These are phyloP conservation scores for Azorinus chamasolen DNA, from an alignment of 2,888 invertebrate genomes.

Conservation along the genomic window DNA sequence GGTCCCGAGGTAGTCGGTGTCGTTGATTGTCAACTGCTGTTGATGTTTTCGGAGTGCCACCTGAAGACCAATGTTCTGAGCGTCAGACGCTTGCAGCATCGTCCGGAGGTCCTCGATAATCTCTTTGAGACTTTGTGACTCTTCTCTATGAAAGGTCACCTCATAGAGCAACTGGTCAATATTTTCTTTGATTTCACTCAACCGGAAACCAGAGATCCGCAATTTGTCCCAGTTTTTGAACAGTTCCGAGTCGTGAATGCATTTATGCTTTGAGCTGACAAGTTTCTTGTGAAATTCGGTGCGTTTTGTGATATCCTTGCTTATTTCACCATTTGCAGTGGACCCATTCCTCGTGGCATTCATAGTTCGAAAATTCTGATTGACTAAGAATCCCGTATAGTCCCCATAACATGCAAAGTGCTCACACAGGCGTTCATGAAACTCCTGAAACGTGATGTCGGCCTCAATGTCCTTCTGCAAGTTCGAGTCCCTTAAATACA, in stretches of 20 bases:
- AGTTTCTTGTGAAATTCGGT: constrained; percentile 58
- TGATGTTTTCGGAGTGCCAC: constrained; percentile 60
- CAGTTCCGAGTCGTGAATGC: constrained; percentile 57
- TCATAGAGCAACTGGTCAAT: constrained; percentile 63
- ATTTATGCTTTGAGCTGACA: constrained; percentile 51
- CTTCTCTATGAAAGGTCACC: constrained; percentile 61
- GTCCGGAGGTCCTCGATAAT: constrained; percentile 61
- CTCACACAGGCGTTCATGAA: constrained; percentile 59
- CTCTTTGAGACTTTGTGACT: constrained; percentile 58
- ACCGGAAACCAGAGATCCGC: constrained; percentile 57
- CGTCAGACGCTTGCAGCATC: constrained; percentile 61
- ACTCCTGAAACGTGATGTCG: constrained; percentile 54
- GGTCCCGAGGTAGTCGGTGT: constrained; percentile 18
- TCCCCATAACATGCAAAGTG: constrained; percentile 64
- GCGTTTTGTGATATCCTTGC: constrained; percentile 30
- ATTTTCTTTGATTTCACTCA: constrained; percentile 61
- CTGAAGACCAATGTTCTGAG: constrained; percentile 62
- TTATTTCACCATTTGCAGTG: constrained; percentile 19
- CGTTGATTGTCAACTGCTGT: constrained; percentile 27
- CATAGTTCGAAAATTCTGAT: constrained; percentile 57
- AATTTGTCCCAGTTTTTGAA: constrained; percentile 66
- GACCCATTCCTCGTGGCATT: constrained; percentile 34
- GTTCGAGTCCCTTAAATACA: constrained; percentile 47
- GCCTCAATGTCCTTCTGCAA: constrained; percentile 7
- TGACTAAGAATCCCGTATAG: constrained; percentile 61